These are phyloP conservation scores for Phrynocephalus guinanensis DNA, from an alignment of 2,797 vertebrate genomes.

Conservation along the genomic window DNA sequence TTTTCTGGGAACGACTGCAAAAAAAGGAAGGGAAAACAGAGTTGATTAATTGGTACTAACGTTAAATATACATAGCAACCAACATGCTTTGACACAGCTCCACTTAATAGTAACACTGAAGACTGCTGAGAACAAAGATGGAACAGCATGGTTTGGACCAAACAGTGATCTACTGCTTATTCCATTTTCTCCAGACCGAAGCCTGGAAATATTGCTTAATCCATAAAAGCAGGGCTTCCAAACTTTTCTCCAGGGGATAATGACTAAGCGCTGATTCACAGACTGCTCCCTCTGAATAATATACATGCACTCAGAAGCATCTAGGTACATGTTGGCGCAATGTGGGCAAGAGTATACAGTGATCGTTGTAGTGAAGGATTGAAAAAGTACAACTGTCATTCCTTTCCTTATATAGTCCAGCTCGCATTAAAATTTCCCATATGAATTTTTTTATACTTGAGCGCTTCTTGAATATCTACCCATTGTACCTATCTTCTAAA, in stretches of 20 bases:
- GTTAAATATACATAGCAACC: constrained; percentile 14
- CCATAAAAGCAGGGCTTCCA: too few species aligned
- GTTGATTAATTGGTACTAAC: constrained; percentile 41
- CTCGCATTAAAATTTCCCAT: neutral
- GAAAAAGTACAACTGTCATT: neutral
- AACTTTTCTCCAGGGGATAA: neutral
- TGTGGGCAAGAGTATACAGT: neutral
- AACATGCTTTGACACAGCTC: constrained; percentile 41
- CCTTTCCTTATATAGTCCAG: neutral
- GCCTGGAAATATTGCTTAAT: too few species aligned
- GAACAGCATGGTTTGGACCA: constrained; percentile 8
- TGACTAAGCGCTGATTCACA: neutral
- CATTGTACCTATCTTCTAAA: neutral
- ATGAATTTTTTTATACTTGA: neutral
- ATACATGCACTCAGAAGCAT: neutral
- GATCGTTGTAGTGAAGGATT: neutral
- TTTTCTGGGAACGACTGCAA: constrained; percentile 89
- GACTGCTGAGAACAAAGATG: constrained; percentile 10
- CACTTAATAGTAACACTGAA: neutral
- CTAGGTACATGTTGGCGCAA: neutral
- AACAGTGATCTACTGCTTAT: rapidly evolving
- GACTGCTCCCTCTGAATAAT: neutral
- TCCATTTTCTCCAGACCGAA: neutral
- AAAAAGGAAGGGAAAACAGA: neutral
- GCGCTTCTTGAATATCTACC: neutral